Evolutionary conservation across 2,797 vertebrate genomes (phyloP).

Genomic region (Clarias pachynema): DNA sequence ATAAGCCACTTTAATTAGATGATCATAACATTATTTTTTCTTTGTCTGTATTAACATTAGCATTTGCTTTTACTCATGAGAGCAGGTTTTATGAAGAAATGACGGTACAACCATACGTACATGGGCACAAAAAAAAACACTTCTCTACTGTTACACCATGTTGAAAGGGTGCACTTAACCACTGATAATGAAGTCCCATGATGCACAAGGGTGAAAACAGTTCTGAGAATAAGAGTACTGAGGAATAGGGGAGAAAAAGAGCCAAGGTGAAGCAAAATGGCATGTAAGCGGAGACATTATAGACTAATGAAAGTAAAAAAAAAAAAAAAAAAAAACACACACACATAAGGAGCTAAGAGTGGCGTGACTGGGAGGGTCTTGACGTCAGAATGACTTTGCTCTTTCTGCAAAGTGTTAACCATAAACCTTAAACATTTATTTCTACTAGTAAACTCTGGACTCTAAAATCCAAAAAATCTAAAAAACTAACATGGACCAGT

Average conservation of each 20-base stretch:
- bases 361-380: slow-evolving; percentile 20
- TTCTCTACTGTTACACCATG: slow-evolving; percentile 30
- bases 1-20: not conserved
- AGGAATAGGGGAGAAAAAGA: not conserved
- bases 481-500: too few species aligned
- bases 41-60: not conserved
- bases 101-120: not conserved
- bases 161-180: not conserved
- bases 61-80: not conserved
- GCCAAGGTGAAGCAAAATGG: not conserved
- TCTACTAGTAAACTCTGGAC: not conserved
- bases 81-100: not conserved
- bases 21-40: not conserved
- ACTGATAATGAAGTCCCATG: slow-evolving; percentile 48
- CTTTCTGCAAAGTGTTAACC: not conserved
- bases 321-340: too few species aligned
- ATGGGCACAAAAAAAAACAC: not conserved
- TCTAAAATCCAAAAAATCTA: too few species aligned
- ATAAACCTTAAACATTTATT: not conserved
- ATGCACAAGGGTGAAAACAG: not conserved
- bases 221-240: slow-evolving; percentile 5
- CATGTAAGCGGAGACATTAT: slow-evolving; percentile 20
- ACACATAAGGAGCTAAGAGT: slow-evolving; percentile 3
- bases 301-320: not conserved
- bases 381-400: slow-evolving; percentile 39